Evolutionary conservation across 2,888 invertebrate genomes (phyloP).

Genomic region (Thumatha senex): DNA sequence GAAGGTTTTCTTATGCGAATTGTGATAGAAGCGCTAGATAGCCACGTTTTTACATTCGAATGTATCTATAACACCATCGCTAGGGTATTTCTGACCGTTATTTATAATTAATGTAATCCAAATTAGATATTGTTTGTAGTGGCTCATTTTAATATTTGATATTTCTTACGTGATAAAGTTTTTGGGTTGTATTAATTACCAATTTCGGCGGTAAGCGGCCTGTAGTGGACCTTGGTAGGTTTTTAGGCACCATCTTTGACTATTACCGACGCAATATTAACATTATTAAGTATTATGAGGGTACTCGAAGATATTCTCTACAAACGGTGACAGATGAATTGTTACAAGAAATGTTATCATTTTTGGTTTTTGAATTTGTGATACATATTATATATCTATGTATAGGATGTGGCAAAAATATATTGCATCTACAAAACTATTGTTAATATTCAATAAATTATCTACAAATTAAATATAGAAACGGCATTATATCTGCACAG

Average conservation of each 20-base stretch:
- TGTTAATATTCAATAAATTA: neutral
- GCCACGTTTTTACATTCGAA: slow-evolving; percentile 8
- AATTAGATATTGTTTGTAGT: neutral
- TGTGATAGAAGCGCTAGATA: slow-evolving; percentile 16
- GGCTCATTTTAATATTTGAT: neutral
- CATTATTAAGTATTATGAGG: too few relatives aligned
- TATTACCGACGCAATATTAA: neutral
- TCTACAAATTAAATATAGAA: too few relatives aligned
- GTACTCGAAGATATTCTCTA: neutral
- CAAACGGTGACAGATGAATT: neutral
- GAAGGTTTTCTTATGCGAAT: slow-evolving; percentile 6
- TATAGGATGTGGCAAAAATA: neutral
- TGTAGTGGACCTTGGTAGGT: slow-evolving; percentile 2
- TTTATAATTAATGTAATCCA: neutral
- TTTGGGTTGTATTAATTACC: neutral
- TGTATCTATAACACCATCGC: neutral
- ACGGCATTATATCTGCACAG: too few relatives aligned
- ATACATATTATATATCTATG: too few relatives aligned
- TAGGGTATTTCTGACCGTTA: neutral
- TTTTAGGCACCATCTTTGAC: neutral
- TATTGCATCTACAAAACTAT: neutral
- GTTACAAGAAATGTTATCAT: neutral
- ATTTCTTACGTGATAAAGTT: neutral
- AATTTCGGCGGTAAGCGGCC: neutral
- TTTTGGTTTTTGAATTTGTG: neutral